These are phyloP conservation scores for Paradisaea rubra DNA, from an alignment of 2,113 vertebrate species.

Conservation along the genomic window DNA sequence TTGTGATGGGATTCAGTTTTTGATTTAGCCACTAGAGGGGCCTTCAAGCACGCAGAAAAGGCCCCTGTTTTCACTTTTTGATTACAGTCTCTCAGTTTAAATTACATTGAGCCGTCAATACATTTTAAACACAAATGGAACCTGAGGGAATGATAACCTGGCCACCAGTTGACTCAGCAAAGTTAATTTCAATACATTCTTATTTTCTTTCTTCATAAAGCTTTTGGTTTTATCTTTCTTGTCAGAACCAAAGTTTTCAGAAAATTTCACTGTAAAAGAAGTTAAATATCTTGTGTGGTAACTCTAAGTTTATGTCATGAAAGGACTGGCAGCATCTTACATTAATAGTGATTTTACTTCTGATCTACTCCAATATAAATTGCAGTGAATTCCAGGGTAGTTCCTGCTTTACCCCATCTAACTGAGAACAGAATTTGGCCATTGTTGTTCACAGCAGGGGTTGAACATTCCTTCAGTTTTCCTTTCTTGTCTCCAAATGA, in stretches of 20 bases:
- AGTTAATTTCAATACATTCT: neutral
- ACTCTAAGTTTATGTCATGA: neutral
- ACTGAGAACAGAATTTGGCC: neutral
- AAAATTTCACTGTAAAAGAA: neutral
- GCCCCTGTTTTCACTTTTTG: neutral
- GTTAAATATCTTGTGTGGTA: neutral
- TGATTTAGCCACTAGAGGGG: slow-evolving; percentile 40
- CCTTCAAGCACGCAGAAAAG: neutral
- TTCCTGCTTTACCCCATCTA: neutral
- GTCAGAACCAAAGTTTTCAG: neutral
- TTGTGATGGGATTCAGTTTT: neutral
- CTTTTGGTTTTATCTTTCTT: neutral
- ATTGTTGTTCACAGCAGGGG: neutral
- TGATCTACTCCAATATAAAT: neutral
- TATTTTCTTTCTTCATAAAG: neutral
- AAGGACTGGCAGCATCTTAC: neutral
- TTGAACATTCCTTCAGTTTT: neutral
- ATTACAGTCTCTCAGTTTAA: neutral
- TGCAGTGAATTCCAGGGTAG: neutral
- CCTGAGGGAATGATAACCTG: neutral
- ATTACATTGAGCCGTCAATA: neutral
- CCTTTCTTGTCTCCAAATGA: neutral
- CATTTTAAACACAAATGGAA: neutral
- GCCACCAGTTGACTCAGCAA: neutral
- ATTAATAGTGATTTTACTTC: neutral